These are phyloP conservation scores for Geothlypis trichas DNA, from an alignment of 2,113 vertebrate genomes.

Conservation along the genomic window DNA sequence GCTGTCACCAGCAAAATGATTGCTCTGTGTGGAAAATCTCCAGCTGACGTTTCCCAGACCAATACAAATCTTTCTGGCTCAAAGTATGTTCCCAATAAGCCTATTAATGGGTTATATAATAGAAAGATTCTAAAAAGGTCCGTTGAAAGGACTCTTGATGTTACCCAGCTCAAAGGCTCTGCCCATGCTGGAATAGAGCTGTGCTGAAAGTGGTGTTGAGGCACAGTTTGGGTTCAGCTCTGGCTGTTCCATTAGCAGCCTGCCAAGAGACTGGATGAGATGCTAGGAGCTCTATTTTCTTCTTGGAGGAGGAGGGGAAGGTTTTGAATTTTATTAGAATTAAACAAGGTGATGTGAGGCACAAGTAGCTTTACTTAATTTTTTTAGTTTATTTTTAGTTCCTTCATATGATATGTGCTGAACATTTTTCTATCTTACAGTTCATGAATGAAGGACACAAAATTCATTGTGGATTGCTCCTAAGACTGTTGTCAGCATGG, in stretches of 20 bases:
- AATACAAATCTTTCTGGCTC: not conserved
- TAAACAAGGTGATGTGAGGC: not conserved
- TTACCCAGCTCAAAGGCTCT: not conserved
- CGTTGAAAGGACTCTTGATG: not conserved
- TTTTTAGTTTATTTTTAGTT: too few relatives aligned
- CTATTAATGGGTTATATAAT: not conserved
- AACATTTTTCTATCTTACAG: not conserved
- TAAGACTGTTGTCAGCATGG: not conserved
- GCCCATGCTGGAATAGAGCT: not conserved
- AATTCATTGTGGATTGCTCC: not conserved
- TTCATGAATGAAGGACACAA: not conserved
- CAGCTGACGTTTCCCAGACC: not conserved
- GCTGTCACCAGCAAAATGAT: constrained; percentile 22
- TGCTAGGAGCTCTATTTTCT: not conserved
- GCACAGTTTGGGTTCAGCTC: constrained; percentile 12
- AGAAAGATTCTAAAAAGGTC: constrained; percentile 2
- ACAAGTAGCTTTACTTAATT: not conserved
- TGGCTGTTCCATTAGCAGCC: constrained; percentile 6
- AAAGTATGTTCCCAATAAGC: not conserved
- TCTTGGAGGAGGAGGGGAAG: not conserved
- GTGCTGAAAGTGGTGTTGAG: not conserved
- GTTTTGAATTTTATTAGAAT: not conserved
- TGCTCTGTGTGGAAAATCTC: not conserved
- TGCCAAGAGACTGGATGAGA: not conserved
- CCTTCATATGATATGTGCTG: not conserved